Evolutionary conservation across 2,888 invertebrate species (phyloP), one percentile per base, ranked within the genome.

Genomic region (Malacosoma neustria): DNA sequence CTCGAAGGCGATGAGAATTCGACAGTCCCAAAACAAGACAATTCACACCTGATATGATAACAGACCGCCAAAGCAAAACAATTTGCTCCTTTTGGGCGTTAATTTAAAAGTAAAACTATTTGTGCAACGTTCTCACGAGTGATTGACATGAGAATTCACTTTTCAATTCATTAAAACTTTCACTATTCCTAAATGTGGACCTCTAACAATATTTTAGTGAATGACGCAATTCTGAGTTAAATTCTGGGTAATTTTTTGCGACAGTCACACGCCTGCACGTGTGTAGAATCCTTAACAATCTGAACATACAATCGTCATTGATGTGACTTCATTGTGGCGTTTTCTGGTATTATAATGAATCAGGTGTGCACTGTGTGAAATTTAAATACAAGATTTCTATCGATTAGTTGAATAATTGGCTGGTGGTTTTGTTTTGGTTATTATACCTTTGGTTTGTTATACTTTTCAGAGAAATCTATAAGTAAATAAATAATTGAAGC

Each of bases 251-350:
- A 39, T 41, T 60, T 68, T 54, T 47, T 49, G 34, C 33, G 29
- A 41, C 39, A 43, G 46, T 76, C 79, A 65, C 79, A 82, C 72
- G 67, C 74, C 69, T 53, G 66, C 82, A 80, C 80, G 79, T 80
- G 81, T 71, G 60, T 54, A 43, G 58, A 63, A 64, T 67, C 49
- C 41, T 43, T 40, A 22, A 22, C 22, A 22, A 22, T 37, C 39
- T 58, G 42, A 38, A 34, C 29, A 30, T 29, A 35, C 37, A 33
- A 40, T 40, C n/a, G 39, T 39, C 39, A 39, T 42, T 45, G 47
- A 44, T 41, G 45, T 37, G 42, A 48, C 46, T 48, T 43, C 46
- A 61, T 68, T 71, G 61, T 67, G 52, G 51, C 40, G 49, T 48
- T 68, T 63, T 63, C 58, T 53, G 51, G 54, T 69, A 66, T 72